A percentile compares a stretch with the other conserved stretches of the same genome.
phyloP scores from a whole-genome alignment of 2,888 invertebrate species.

The Trissoscelio sp. region DNA sequence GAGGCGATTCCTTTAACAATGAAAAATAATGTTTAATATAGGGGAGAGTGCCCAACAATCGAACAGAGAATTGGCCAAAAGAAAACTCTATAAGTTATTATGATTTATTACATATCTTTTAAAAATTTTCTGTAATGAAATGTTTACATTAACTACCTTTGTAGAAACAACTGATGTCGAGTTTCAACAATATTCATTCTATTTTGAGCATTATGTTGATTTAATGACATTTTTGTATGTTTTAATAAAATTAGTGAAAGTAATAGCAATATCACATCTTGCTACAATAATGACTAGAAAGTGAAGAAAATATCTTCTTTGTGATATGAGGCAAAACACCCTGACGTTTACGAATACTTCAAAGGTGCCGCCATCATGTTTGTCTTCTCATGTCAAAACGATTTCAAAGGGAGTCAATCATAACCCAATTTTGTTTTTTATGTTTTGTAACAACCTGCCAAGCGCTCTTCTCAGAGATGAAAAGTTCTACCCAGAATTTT shows the following conservation, averaged over 20 bases:
- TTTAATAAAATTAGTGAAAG: background rate
- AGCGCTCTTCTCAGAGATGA: constrained; percentile 36
- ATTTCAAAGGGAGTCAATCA: constrained; percentile 54
- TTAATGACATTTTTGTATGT: too few relatives aligned
- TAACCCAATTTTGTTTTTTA: constrained; percentile 45
- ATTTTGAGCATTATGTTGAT: too few relatives aligned
- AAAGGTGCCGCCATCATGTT: constrained; percentile 26
- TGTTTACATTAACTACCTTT: too few relatives aligned
- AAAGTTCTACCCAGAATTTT: constrained; percentile 35
- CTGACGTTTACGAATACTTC: too few relatives aligned
- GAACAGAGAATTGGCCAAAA: too few relatives aligned
- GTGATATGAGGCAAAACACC: constrained; percentile 9
- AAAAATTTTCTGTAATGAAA: too few relatives aligned
- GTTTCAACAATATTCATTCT: background rate
- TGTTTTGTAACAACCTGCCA: constrained; percentile 39
- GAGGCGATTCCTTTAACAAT: too few relatives aligned
- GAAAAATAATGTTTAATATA: too few relatives aligned
- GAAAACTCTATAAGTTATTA: too few relatives aligned
- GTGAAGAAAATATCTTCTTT: constrained; percentile 9
- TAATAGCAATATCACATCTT: background rate
- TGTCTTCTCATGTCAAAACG: constrained; percentile 22
- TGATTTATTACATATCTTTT: too few relatives aligned
- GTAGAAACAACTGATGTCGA: background rate
- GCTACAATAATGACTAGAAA: background rate
- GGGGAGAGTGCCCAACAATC: too few relatives aligned